Evolutionary conservation across 2,888 invertebrate genomes (phyloP).

Genomic region (Sesia apiformis): DNA sequence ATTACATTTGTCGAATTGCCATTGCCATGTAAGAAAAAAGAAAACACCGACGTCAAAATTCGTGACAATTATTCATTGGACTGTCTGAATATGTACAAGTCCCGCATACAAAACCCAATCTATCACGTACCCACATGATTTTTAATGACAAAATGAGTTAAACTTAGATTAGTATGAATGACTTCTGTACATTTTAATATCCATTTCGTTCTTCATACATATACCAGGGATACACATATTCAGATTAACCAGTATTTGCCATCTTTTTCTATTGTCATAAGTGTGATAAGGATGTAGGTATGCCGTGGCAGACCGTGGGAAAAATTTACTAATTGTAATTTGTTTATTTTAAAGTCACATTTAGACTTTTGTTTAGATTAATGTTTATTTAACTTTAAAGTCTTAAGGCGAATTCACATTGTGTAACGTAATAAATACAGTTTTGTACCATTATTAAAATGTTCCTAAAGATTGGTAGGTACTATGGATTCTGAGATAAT

Average conservation of each 20-base stretch:
- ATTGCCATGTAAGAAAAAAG: too few relatives aligned
- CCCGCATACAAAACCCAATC: not conserved
- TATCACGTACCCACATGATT: conserved; percentile 10
- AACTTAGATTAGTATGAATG: conserved; percentile 36
- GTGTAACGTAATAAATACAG: too few relatives aligned
- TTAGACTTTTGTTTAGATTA: conserved; percentile 7
- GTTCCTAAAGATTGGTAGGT: too few relatives aligned
- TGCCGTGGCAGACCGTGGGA: not conserved
- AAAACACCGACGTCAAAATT: too few relatives aligned
- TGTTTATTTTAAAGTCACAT: conserved; percentile 9
- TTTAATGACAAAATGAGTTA: conserved; percentile 24
- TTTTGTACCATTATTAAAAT: too few relatives aligned
- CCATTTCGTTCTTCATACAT: conserved; percentile 1
- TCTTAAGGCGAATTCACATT: too few relatives aligned
- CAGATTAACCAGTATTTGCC: conserved; percentile 13
- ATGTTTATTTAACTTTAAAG: not conserved
- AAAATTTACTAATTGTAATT: conserved; percentile 5
- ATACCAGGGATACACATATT: conserved; percentile 7
- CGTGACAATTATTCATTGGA: too few relatives aligned
- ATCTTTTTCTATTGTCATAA: not conserved
- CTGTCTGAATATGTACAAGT: not conserved
- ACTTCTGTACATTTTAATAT: conserved; percentile 6
- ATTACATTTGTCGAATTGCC: too few relatives aligned
- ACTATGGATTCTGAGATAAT: too few relatives aligned
- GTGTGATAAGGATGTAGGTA: too few relatives aligned